Conservation (phyloP, 2,797 vertebrate species). For the Pogoniulus pusillus region DNA sequence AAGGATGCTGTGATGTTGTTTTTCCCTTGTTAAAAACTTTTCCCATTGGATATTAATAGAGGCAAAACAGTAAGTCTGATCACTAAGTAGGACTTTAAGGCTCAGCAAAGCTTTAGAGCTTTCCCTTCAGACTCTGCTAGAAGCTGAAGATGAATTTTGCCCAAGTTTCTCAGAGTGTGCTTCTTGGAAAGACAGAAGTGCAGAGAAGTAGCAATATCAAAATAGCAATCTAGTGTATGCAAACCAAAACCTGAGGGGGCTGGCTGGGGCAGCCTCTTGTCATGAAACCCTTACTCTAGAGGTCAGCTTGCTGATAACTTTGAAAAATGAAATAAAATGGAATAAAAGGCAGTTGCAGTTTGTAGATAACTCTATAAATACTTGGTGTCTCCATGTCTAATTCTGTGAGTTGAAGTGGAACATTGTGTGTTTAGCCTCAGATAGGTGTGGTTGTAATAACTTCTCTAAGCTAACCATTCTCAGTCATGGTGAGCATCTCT, state of each 20-base stretch:
- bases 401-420: slow-evolving; percentile 62
- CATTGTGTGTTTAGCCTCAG: slow-evolving; percentile 52
- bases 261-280: background rate
- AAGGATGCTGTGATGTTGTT: background rate
- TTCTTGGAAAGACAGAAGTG: background rate
- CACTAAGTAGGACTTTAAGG: background rate
- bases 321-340: background rate
- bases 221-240: background rate
- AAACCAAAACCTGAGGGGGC: background rate
- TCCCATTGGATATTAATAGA: accelerated
- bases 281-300: slow-evolving; percentile 55
- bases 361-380: slow-evolving; percentile 67
- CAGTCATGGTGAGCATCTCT: background rate
- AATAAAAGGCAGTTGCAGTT: slow-evolving; percentile 32
- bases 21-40: background rate
- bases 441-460: slow-evolving; percentile 25
- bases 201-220: background rate
- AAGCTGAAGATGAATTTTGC: background rate
- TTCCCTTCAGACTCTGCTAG: background rate
- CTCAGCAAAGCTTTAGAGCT: background rate
- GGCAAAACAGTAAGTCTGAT: background rate
- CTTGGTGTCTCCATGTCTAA: slow-evolving; percentile 46
- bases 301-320: background rate
- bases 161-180: background rate
- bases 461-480: slow-evolving; percentile 25